phyloP scores from a whole-genome alignment of 2,797 vertebrate genomes.

The Psittacula echo region DNA sequence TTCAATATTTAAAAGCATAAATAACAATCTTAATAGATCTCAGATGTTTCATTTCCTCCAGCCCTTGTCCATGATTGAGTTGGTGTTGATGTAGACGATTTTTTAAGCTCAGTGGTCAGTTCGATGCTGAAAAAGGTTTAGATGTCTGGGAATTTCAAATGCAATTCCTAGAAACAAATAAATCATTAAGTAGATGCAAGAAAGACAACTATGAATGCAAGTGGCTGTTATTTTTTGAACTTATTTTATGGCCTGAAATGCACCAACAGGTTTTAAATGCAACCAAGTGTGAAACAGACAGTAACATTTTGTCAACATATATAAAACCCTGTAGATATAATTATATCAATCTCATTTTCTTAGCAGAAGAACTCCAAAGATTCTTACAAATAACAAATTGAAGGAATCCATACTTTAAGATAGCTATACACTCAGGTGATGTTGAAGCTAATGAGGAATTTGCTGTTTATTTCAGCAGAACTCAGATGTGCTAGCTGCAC shows the following conservation, averaged over 20 bases:
- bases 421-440: background rate
- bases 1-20: slow-evolving; percentile 64
- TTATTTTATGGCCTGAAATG: slow-evolving; percentile 24
- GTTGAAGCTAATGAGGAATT: background rate
- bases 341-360: slow-evolving; percentile 20
- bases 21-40: slow-evolving; percentile 65
- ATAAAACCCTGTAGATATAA: slow-evolving; percentile 5
- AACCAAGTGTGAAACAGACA: slow-evolving; percentile 5
- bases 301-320: slow-evolving; percentile 23
- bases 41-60: slow-evolving; percentile 62
- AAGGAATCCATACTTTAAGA: background rate
- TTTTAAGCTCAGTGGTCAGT: slow-evolving; percentile 51
- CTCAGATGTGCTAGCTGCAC: background rate
- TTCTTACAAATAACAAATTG: background rate
- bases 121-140: slow-evolving; percentile 34
- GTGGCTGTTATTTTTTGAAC: background rate
- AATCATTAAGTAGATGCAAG: slow-evolving; percentile 12
- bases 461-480: background rate
- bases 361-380: background rate
- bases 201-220: background rate
- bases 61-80: slow-evolving; percentile 34
- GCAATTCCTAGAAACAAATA: slow-evolving; percentile 47
- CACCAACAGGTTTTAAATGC: slow-evolving; percentile 35
- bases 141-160: slow-evolving; percentile 42
- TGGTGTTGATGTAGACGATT: slow-evolving; percentile 20